Evolutionary conservation across 2,113 vertebrate species (phyloP).

Genomic region (Campylomormyrus numenius): DNA sequence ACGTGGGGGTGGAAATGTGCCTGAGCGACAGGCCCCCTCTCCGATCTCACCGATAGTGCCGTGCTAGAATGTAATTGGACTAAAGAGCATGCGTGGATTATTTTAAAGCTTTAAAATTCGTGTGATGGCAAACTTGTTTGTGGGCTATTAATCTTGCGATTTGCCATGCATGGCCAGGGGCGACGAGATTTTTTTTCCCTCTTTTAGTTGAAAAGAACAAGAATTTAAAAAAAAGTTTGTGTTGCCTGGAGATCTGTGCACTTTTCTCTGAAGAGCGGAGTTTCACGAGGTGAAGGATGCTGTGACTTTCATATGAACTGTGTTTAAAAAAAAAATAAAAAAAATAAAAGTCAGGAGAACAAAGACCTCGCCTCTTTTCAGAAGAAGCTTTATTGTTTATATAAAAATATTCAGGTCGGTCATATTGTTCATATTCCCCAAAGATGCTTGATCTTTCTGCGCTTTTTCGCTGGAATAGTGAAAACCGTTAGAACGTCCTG

Average conservation of each 20-base stretch:
- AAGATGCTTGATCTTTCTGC: not conserved
- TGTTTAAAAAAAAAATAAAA: conserved; percentile 25
- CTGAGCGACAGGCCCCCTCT: conserved; percentile 51
- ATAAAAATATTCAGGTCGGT: conserved; percentile 5
- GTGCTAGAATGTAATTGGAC: conserved; percentile 69
- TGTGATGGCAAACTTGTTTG: conserved; percentile 54
- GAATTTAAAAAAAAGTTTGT: conserved; percentile 46
- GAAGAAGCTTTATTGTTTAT: not conserved
- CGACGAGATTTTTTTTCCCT: conserved; percentile 36
- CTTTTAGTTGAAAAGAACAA: conserved; percentile 42
- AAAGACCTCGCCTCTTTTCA: not conserved
- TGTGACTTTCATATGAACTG: conserved; percentile 53
- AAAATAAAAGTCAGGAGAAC: not conserved
- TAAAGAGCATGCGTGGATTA: conserved; percentile 66
- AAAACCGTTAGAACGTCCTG: not conserved
- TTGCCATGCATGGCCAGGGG: conserved; percentile 52
- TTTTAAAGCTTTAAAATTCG: conserved; percentile 54
- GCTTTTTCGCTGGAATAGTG: not conserved
- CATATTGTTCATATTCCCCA: not conserved
- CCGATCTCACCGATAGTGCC: conserved; percentile 64
- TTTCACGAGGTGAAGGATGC: conserved; percentile 53
- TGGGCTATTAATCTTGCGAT: conserved; percentile 57
- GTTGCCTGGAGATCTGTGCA: conserved; percentile 50
- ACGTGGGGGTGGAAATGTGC: conserved; percentile 64
- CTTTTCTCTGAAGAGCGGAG: conserved; percentile 57